Evolutionary conservation across 2,797 vertebrate genomes (phyloP).

Genomic region (Myotis daubentonii): DNA sequence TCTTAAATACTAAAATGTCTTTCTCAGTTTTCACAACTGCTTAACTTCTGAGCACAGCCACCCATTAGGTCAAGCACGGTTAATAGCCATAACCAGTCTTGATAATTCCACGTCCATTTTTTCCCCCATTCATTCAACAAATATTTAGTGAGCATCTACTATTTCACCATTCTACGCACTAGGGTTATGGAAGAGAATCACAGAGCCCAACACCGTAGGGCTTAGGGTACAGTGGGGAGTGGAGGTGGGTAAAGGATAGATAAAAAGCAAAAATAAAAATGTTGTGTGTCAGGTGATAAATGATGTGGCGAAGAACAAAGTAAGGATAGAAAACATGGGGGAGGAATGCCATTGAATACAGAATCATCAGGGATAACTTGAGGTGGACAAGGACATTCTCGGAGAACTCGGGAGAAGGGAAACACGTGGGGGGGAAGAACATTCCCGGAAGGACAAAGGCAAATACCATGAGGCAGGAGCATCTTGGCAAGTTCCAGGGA

Average conservation of each 20-base stretch:
- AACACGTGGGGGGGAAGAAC: neutral
- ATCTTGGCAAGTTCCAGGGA: neutral
- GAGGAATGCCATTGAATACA: neutral
- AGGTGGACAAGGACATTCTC: neutral
- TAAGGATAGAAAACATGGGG: neutral
- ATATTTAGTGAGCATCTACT: neutral
- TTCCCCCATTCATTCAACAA: slow-evolving; percentile 43
- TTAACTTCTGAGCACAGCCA: neutral
- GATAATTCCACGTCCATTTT: neutral
- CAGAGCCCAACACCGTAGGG: neutral
- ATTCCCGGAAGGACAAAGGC: neutral
- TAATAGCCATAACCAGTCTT: neutral
- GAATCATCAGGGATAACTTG: neutral
- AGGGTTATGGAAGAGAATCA: neutral
- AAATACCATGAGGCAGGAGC: neutral
- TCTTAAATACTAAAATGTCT: neutral
- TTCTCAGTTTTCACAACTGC: slow-evolving; percentile 20
- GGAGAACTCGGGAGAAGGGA: neutral
- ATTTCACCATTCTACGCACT: neutral
- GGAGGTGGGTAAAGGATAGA: neutral
- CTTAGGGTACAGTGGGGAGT: neutral
- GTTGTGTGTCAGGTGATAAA: neutral
- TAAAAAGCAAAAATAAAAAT: neutral
- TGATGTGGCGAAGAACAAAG: neutral
- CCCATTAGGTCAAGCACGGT: neutral